phyloP scores from a whole-genome alignment of 2,113 vertebrate species.

The Telmatochromis sp. region DNA sequence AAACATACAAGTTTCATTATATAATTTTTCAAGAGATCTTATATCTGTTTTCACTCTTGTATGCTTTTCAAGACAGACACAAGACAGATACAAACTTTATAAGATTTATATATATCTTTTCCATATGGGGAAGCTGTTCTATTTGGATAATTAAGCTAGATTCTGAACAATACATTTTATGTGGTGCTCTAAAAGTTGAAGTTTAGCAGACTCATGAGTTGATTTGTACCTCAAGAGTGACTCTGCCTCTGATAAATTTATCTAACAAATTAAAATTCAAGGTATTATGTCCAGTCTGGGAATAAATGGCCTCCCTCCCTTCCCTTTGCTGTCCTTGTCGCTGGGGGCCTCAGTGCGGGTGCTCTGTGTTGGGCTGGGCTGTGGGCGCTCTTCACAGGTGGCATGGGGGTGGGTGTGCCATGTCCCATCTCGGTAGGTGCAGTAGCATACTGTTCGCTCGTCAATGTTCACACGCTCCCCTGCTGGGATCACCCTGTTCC shows the following conservation, averaged over 20 bases:
- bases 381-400: conserved; percentile 23
- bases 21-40: not conserved
- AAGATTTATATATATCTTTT: not conserved
- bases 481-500: conserved; percentile 67
- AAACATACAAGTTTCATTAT: not conserved
- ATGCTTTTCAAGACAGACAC: not conserved
- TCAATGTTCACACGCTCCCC: conserved; percentile 68
- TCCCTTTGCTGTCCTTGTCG: conserved; percentile 2
- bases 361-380: not conserved
- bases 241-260: not conserved
- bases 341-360: not conserved
- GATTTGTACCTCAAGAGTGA: not conserved
- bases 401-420: conserved; percentile 68
- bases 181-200: not conserved
- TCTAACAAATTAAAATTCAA: not conserved
- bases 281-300: conserved; percentile 65
- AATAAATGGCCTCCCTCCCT: not conserved
- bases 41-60: not conserved
- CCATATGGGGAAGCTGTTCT: not conserved
- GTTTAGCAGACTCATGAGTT: not conserved
- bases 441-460: conserved; percentile 65
- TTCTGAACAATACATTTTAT: not conserved
- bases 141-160: not conserved
- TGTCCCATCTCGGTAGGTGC: conserved; percentile 63
- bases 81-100: not conserved